Evolutionary conservation across 2,888 invertebrate genomes (phyloP).

Genomic region (Cheilosia impressa): DNA sequence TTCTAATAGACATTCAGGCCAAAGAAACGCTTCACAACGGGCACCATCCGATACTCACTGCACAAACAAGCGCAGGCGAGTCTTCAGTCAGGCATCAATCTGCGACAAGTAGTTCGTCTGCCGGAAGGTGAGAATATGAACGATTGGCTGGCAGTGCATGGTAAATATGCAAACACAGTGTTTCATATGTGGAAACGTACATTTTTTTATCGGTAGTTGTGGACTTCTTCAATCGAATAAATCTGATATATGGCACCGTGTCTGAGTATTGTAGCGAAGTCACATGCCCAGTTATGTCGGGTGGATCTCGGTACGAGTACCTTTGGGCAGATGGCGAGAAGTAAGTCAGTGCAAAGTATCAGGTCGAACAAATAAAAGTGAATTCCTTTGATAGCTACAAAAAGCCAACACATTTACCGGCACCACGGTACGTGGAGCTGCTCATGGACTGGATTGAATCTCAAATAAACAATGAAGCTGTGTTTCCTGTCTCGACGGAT

Average conservation of each 20-base stretch:
- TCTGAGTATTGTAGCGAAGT: conserved; percentile 92
- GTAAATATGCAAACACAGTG: conserved; percentile 83
- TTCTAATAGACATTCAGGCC: conserved; percentile 92
- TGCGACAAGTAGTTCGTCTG: conserved; percentile 91
- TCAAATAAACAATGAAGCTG: conserved; percentile 93
- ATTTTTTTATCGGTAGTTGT: conserved; percentile 87
- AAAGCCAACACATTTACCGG: conserved; percentile 91
- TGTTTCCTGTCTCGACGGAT: conserved; percentile 94
- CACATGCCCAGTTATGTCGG: conserved; percentile 95
- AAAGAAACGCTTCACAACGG: conserved; percentile 93
- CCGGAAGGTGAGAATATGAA: conserved; percentile 93
- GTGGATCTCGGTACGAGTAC: conserved; percentile 94
- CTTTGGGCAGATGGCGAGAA: conserved; percentile 94
- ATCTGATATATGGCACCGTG: conserved; percentile 95
- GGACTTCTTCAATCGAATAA: conserved; percentile 97
- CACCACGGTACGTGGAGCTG: conserved; percentile 91
- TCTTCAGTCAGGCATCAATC: conserved; percentile 93
- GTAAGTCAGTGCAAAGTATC: conserved; percentile 77
- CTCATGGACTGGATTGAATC: conserved; percentile 96
- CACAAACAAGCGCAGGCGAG: conserved; percentile 97
- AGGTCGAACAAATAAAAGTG: neutral
- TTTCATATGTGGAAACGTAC: neutral
- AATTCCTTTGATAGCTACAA: conserved; percentile 84
- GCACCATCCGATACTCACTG: conserved; percentile 92
- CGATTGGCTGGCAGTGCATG: conserved; percentile 97